Conservation (phyloP, 2,797 vertebrate species). For the Notolabrus celidotus region DNA sequence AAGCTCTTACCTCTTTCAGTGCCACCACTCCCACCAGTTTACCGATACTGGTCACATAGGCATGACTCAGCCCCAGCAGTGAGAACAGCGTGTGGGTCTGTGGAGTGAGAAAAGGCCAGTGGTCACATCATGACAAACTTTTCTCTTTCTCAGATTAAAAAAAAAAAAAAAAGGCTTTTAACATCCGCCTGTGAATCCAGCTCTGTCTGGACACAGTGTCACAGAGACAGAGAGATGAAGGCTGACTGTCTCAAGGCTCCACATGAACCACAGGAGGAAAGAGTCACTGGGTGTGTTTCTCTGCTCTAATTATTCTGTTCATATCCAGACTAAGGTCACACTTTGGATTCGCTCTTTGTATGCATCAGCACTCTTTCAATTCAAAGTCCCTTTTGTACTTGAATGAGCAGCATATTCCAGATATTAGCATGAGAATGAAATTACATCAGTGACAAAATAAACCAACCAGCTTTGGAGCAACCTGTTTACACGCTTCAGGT, state of each 20-base stretch:
- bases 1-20: constrained; percentile 90
- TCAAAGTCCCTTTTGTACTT: constrained; percentile 20
- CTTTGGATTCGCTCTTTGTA: constrained; percentile 45
- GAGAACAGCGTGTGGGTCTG: constrained; percentile 97
- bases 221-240: constrained; percentile 13
- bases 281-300: constrained; percentile 26
- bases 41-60: constrained; percentile 95
- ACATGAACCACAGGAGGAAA: neutral
- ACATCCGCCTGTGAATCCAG: too few species aligned
- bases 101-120: constrained; percentile 49
- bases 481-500: constrained; percentile 13
- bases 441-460: neutral
- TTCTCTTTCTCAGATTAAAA: too few species aligned
- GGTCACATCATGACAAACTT: constrained; percentile 11
- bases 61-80: constrained; percentile 92
- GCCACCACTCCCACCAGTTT: constrained; percentile 95
- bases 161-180: too few species aligned
- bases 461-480: neutral
- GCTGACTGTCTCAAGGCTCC: neutral
- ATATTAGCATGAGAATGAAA: constrained; percentile 46
- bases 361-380: constrained; percentile 43
- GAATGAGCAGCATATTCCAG: constrained; percentile 36
- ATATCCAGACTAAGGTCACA: constrained; percentile 23
- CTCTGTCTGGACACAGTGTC: too few species aligned
- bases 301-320: constrained; percentile 18